Conservation (phyloP, 2,797 vertebrate species). For the Pantherophis alleghaniensis region DNA sequence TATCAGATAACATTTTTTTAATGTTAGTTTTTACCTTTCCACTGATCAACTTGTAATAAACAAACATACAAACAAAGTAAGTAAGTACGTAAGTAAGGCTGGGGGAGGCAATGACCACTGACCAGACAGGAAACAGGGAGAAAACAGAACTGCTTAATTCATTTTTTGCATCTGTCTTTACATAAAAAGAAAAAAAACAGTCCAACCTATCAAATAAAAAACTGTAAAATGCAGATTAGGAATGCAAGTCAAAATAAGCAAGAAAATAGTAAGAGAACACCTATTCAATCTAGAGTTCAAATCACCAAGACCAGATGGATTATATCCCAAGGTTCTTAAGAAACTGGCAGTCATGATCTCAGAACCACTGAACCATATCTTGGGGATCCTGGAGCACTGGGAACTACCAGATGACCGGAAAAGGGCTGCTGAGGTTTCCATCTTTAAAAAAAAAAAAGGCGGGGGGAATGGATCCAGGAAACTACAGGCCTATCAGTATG, state of each 20-base stretch:
- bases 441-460: neutral
- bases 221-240: neutral
- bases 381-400: neutral
- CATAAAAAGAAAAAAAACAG: neutral
- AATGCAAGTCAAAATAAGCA: neutral
- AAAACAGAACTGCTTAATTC: neutral
- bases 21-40: neutral
- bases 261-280: neutral
- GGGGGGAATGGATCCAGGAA: neutral
- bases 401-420: neutral
- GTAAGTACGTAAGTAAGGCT: neutral
- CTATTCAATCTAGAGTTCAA: neutral
- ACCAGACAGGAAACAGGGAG: neutral
- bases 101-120: neutral
- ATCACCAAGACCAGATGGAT: neutral
- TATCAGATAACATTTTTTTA: neutral
- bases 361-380: neutral
- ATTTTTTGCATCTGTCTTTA: neutral
- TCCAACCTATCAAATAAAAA: neutral
- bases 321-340: neutral
- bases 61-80: neutral
- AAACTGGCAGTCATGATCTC: neutral
- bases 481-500: neutral
- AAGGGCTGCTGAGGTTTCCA: neutral
- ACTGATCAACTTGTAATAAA: neutral